Conservation (phyloP, 2,113 vertebrate genomes). For the Urocitellus parryii region DNA sequence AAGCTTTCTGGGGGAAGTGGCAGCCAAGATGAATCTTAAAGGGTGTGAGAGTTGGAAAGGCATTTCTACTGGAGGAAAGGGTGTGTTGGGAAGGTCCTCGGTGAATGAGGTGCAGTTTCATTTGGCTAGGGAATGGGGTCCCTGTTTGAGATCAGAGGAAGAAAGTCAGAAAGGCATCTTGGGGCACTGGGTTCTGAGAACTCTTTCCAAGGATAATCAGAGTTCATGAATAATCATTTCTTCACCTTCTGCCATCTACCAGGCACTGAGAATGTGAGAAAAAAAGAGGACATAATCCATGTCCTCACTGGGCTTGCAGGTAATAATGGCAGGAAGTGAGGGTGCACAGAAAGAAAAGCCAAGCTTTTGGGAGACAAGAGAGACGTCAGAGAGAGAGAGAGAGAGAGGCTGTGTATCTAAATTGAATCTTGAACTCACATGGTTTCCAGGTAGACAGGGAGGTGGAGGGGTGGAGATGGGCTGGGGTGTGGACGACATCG, state of each 20-base stretch:
- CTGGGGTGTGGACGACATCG: neutral
- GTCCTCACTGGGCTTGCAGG: neutral
- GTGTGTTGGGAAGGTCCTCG: neutral
- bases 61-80: neutral
- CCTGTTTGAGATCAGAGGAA: neutral
- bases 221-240: neutral
- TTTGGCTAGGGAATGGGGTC: neutral
- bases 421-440: neutral
- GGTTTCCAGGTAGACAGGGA: neutral
- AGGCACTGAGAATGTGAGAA: neutral
- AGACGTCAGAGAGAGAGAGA: neutral
- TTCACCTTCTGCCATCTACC: neutral
- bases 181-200: neutral
- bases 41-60: neutral
- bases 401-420: neutral
- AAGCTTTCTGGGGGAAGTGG: neutral
- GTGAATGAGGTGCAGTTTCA: neutral
- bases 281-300: neutral
- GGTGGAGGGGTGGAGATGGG: neutral
- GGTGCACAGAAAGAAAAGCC: neutral
- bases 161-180: accelerated
- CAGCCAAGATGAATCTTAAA: neutral
- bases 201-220: neutral
- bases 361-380: neutral
- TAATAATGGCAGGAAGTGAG: neutral